Conservation (phyloP, 2,797 vertebrate species). For the Danio albolineatus region DNA sequence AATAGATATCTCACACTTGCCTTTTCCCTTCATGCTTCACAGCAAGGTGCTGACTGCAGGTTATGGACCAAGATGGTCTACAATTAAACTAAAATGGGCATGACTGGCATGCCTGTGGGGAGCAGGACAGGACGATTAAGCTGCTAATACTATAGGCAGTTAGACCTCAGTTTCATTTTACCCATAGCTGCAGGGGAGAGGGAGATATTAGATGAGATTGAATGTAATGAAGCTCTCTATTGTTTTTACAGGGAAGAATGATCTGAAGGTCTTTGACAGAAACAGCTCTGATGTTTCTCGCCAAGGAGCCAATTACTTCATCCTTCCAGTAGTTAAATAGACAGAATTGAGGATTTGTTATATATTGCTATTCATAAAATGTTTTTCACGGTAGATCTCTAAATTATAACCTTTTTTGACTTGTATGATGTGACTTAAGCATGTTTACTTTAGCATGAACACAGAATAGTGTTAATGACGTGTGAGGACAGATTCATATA, state of each 20-base stretch:
- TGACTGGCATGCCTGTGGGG: conserved; percentile 70
- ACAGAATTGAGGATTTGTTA: not conserved
- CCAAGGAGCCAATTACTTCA: not conserved
- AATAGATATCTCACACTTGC: conserved; percentile 59
- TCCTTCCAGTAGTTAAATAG: not conserved
- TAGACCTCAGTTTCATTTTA: conserved; percentile 89
- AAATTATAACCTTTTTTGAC: not conserved
- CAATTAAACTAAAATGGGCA: conserved; percentile 76
- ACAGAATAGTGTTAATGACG: not conserved
- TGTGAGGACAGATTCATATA: not conserved
- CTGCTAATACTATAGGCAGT: conserved; percentile 95
- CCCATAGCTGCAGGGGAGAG: conserved; percentile 86
- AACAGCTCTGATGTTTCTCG: conserved; percentile 34
- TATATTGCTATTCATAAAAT: not conserved
- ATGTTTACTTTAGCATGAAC: not conserved
- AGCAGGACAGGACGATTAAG: conserved; percentile 93
- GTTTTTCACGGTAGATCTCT: not conserved
- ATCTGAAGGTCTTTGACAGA: conserved; percentile 74
- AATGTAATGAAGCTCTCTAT: conserved; percentile 87
- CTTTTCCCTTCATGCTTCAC: conserved; percentile 58
- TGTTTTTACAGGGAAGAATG: conserved; percentile 85
- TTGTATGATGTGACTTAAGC: not conserved
- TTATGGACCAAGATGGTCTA: conserved; percentile 69
- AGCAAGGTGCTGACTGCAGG: conserved; percentile 55
- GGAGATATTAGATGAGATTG: conserved; percentile 82